Conservation (phyloP, 1,140 invertebrate genomes). For the Brachionus manjavacas region DNA sequence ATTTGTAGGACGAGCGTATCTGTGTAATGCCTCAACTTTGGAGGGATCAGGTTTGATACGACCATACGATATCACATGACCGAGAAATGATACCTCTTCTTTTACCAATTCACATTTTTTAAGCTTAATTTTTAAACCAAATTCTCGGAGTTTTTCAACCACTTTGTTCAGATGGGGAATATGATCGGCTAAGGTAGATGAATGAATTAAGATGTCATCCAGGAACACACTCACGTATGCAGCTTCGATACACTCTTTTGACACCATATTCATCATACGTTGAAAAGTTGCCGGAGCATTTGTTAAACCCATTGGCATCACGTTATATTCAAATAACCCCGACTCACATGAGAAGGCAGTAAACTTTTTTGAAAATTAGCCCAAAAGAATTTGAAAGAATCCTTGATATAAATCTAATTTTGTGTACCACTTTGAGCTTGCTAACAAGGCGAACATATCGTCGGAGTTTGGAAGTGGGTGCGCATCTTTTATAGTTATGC, state of each 20-base stretch:
- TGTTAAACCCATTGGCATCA: slow-evolving; percentile 6
- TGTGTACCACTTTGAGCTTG: background rate
- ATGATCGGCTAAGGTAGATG: background rate
- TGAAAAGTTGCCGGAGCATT: slow-evolving; percentile 2
- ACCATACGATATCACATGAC: background rate
- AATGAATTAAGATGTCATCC: slow-evolving; percentile 13
- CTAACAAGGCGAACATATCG: background rate
- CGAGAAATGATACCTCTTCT: background rate
- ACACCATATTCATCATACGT: background rate
- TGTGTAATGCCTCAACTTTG: slow-evolving; percentile 7
- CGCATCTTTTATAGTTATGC: background rate
- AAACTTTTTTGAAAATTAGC: background rate
- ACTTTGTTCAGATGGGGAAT: background rate
- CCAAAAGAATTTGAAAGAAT: background rate
- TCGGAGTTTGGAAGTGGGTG: background rate
- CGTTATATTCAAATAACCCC: slow-evolving; percentile 16
- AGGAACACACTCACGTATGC: background rate
- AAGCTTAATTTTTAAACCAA: background rate
- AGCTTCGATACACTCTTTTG: background rate
- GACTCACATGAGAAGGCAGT: background rate
- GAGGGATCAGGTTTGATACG: background rate
- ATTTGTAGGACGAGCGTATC: slow-evolving; percentile 44
- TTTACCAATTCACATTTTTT: slow-evolving; percentile 22
- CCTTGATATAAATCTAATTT: slow-evolving; percentile 9
- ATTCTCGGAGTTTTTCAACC: background rate